Evolutionary conservation across 2,888 invertebrate genomes (phyloP).

Genomic region (Xestia rhomboidea): DNA sequence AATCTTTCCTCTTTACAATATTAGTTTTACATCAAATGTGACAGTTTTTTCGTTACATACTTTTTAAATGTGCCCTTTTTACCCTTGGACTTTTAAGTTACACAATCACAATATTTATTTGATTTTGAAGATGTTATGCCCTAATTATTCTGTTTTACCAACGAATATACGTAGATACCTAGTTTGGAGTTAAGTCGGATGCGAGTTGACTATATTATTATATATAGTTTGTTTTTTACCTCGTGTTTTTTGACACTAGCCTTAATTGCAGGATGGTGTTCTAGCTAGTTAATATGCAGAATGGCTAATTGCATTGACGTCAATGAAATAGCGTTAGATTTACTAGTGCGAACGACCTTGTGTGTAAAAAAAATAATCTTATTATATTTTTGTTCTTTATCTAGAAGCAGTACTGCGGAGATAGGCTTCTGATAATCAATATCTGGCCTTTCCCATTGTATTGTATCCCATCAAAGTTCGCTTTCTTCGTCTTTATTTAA

Average conservation of each 20-base stretch:
- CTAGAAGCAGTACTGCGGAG: conserved; percentile 27
- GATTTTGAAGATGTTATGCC: conserved; percentile 18
- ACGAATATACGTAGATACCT: conserved; percentile 15
- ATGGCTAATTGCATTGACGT: conserved; percentile 62
- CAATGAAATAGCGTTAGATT: conserved; percentile 50
- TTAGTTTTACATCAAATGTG: neutral
- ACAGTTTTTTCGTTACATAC: neutral
- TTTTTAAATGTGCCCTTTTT: neutral
- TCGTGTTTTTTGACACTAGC: conserved; percentile 49
- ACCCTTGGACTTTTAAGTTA: neutral
- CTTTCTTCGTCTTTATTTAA: conserved; percentile 55
- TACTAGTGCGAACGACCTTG: conserved; percentile 40
- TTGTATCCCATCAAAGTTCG: conserved; percentile 52
- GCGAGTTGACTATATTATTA: conserved; percentile 46
- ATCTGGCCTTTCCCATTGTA: conserved; percentile 50
- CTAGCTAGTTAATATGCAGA: conserved; percentile 62
- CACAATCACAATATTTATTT: neutral
- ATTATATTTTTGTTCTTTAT: conserved; percentile 10
- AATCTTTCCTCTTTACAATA: too few species aligned
- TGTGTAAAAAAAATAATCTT: conserved; percentile 2
- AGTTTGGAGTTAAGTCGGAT: conserved; percentile 43
- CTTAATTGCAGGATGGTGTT: conserved; percentile 52
- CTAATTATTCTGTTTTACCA: conserved; percentile 43
- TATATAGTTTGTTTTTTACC: conserved; percentile 38
- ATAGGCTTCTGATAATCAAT: conserved; percentile 54